phyloP scores from a whole-genome alignment of 2,113 vertebrate genomes.

The Choloepus hoffmanni region DNA sequence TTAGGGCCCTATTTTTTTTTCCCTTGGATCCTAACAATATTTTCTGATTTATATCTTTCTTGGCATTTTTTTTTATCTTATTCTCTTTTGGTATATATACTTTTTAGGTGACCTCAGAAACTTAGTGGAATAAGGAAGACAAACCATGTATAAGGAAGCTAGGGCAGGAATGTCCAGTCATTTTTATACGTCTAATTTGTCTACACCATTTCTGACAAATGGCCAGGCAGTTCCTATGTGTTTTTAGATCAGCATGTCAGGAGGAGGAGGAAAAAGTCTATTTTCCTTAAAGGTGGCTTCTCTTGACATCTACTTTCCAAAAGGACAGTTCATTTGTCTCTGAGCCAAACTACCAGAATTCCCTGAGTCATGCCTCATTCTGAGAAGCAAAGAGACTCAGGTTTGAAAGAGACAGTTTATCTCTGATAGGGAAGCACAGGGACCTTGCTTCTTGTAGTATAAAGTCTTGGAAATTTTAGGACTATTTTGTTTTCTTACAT shows the following conservation, averaged over 20 bases:
- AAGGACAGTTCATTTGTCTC: not conserved
- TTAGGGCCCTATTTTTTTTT: too few species aligned
- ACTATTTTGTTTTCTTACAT: not conserved
- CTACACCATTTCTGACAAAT: not conserved
- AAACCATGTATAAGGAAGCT: not conserved
- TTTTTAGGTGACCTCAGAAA: not conserved
- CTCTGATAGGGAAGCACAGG: not conserved
- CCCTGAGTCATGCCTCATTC: not conserved
- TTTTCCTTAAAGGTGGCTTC: not conserved
- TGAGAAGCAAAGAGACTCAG: not conserved
- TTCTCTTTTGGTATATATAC: not conserved
- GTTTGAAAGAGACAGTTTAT: not conserved
- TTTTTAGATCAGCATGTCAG: not conserved
- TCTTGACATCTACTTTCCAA: not conserved
- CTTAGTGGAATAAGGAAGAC: constrained; percentile 14
- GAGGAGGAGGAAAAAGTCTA: not conserved
- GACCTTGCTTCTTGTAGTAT: not conserved
- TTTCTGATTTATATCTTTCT: not conserved
- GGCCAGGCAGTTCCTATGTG: not conserved
- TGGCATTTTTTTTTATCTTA: not conserved
- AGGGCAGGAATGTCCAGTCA: not conserved
- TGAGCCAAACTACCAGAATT: not conserved
- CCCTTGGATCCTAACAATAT: not conserved
- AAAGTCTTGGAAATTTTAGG: not conserved
- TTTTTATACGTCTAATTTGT: not conserved